phyloP scores from a whole-genome alignment of 2,113 vertebrate species.

The Nibea coibor region DNA sequence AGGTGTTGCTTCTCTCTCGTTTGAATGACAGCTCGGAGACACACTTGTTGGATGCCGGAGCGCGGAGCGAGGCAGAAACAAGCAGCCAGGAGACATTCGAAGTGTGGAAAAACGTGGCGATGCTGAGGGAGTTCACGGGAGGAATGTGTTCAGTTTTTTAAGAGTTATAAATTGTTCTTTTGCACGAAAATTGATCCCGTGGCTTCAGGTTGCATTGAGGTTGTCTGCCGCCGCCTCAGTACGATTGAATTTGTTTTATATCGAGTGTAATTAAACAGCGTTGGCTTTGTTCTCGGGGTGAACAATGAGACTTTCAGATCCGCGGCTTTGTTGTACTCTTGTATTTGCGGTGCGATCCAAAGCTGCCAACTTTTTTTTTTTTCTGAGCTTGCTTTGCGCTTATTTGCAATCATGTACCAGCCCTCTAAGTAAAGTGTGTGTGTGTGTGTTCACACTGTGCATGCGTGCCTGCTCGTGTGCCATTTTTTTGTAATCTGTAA shows the following conservation, averaged over 20 bases:
- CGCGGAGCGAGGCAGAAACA: slow-evolving; percentile 8
- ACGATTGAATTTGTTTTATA: slow-evolving; percentile 28
- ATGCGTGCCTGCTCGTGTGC: slow-evolving; percentile 35
- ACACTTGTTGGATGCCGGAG: slow-evolving; percentile 55
- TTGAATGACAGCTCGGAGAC: slow-evolving; percentile 67
- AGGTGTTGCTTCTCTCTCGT: slow-evolving; percentile 63
- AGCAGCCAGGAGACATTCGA: slow-evolving; percentile 32
- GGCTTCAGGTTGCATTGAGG: slow-evolving; percentile 29
- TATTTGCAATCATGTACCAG: slow-evolving; percentile 29
- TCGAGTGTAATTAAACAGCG: slow-evolving; percentile 50
- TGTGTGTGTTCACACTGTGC: slow-evolving; percentile 8
- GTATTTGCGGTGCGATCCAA: slow-evolving; percentile 37
- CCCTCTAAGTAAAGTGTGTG: slow-evolving; percentile 35
- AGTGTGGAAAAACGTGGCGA: slow-evolving; percentile 39
- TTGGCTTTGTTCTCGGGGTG: slow-evolving; percentile 47
- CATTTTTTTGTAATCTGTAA: slow-evolving; percentile 73
- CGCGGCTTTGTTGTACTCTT: slow-evolving; percentile 36
- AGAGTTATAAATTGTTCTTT: slow-evolving; percentile 1
- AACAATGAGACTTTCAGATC: slow-evolving; percentile 49
- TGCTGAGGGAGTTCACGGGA: slow-evolving; percentile 8
- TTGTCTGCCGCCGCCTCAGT: neutral
- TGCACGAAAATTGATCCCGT: neutral
- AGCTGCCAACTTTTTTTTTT: slow-evolving; percentile 40
- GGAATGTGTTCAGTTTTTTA: neutral
- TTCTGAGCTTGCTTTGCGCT: slow-evolving; percentile 29